Evolutionary conservation across 1,140 invertebrate species (phyloP), one percentile per base, ranked within the genome.

Genomic region (Littorina saxatilis): DNA sequence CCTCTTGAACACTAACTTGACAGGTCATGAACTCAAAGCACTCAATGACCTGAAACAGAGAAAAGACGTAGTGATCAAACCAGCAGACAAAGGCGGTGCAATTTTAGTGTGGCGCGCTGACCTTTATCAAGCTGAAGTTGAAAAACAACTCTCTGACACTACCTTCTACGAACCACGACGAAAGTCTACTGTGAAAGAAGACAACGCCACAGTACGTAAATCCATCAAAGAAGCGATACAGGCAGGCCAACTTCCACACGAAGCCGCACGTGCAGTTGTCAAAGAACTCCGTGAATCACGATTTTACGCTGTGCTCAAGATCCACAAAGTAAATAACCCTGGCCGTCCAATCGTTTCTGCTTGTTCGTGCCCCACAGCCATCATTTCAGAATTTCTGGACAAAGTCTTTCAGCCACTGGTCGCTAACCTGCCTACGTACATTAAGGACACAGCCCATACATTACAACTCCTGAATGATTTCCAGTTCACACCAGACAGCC

Each of bases 241-340:
- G 7, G 4, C 17, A 40, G 37, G 40, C n/a, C n/a, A n/a, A n/a
- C n/a, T n/a, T n/a, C n/a, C n/a, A n/a, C n/a, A n/a, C n/a, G n/a
- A n/a, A n/a, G n/a, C n/a, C n/a, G n/a, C n/a, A n/a, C n/a, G n/a
- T n/a, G n/a, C n/a, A n/a, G n/a, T n/a, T n/a, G n/a, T n/a, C n/a
- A n/a, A n/a, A n/a, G n/a, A n/a, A n/a, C n/a, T n/a, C n/a, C n/a
- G n/a, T n/a, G n/a, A n/a, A 43, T 47, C 70, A 13, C 1, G 23
- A 23, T 73, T 73, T 15, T 73, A 73, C 40, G 7, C 35, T 7
- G n/a, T 73, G 3, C 37, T 39, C 11, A 43, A 73, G 70, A 73
- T 40, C 70, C 70, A 73, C 27, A 73, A 40, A 9, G n/a, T 39
- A 40, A 27, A 73, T 39, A 73, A 47, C 27, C 70, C 70, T 73